Base-by-base conservation (phyloP, 2,797 vertebrate genomes). In the Gila robusta region DNA sequence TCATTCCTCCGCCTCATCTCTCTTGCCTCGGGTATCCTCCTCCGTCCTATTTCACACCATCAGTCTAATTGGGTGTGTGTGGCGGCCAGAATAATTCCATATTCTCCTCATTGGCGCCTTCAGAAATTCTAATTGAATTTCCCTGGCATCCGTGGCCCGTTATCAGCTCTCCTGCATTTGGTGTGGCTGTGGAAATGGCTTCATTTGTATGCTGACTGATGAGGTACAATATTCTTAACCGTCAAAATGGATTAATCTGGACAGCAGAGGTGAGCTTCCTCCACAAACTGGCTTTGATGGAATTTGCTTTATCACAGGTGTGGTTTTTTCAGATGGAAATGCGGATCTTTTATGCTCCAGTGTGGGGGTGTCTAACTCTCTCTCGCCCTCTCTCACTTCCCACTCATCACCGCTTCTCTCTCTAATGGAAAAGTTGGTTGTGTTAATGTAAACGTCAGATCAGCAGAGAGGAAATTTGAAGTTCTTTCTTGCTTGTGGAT, bases 71-170 rank as follows among this genome's bases (percentile, higher is more conserved):
- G 85, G 77, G 80, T 72, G 82, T 89, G 86, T 84, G 86, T 85
- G 87, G 86, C 66, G 66, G 84, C 52, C 67, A 64, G 71, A 80
- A 80, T 86, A 87, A 91, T 89, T 88, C 86, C 85, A 89, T 86
- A 89, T 88, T 87, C 89, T 88, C 81, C 81, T 86, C 86, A 79
- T 87, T 88, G 88, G 78, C 66, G 47, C 83, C 83, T 88, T 87
- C 85, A 67, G 81, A 79, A 72, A 88, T 56, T 85, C 85, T 90
- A 90, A 91, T 91, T 91, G 90, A 87, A 89, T 90, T 91, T 90
- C 71, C 64, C 81, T 87, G 89, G 85, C 87, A 69, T 79, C 79
- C 54, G 26, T 21, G 28, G 78, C 59, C 79, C 59, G 80, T 91
- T 90, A 84, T 87, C 88, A 89, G 84, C 5, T 3, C 47, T 86